Evolutionary conservation across 1,140 invertebrate species (phyloP), one percentile per base, ranked within the genome.

Genomic region (Drosophila takahashii): DNA sequence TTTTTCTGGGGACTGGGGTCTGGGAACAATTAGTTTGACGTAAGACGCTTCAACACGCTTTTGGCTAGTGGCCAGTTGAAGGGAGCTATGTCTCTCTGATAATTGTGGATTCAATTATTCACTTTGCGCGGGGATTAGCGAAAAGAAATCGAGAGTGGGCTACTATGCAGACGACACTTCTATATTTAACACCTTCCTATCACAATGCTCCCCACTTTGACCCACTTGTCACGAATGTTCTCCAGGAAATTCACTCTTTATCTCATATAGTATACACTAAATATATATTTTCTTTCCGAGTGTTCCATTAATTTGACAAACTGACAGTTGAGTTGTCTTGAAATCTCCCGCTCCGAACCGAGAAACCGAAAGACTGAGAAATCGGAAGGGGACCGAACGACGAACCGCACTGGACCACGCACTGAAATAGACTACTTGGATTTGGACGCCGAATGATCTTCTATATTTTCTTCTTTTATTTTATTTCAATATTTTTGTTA

Each of bases 401-500:
- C 59, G 85, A 70, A 79, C 90, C 72, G 73, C 86, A 69, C 90
- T 91, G 90, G 90, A 91, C 89, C 86, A 81, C 83, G 78, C 80
- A 86, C 90, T 77, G 77, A 90, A 91, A 81, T 91, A 91, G 74
- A 91, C 90, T 91, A 81, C 16, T 71, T 65, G 50, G 27, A 59
- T 47, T 76, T 58, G 60, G 60, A 67, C 60, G 64, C 64, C 64
- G 60, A 56, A 65, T 47, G 22, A 47, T 70, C 42, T 53, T 16
- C 56, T 36, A 56, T 39, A 48, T 69, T 26, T 70, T 47, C 18
- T 57, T 56, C 67, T 70, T 70, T 70, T 70, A 56, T 69, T 70
- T 48, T 70, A 54, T 56, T 56, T 70, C n/a, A 52, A 62, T 53
- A 62, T 74, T 13, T 58, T 36, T 78, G n/a, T 13, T 18, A n/a